Conservation (phyloP, 2,888 invertebrate genomes). For the Eulithis prunata region DNA sequence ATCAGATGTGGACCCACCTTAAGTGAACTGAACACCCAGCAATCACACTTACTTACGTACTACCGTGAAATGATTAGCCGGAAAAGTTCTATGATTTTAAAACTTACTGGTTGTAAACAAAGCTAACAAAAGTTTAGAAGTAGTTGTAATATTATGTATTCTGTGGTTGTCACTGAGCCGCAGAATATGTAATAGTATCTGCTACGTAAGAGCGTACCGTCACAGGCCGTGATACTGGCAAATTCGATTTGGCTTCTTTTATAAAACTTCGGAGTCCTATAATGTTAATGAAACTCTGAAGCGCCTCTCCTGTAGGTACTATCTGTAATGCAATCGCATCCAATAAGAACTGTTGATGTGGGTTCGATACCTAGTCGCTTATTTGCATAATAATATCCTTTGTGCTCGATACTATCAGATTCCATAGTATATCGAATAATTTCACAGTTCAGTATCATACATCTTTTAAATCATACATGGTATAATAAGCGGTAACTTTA, state of each 20-base stretch:
- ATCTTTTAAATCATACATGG: constrained; percentile 9
- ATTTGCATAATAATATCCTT: constrained; percentile 68
- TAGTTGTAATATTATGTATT: no score
- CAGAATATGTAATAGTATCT: no score
- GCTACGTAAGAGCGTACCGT: neutral
- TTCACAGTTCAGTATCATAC: constrained; percentile 11
- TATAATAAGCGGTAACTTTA: constrained; percentile 12
- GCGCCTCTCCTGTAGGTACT: constrained; percentile 38
- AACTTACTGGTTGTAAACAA: no score
- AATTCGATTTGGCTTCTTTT: constrained; percentile 12
- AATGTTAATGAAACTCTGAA: constrained; percentile 31
- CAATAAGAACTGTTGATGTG: constrained; percentile 66
- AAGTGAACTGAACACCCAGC: no score
- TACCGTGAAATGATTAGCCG: no score
- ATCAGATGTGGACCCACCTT: no score
- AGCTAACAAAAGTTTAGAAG: no score
- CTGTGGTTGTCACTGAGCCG: no score
- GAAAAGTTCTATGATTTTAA: no score
- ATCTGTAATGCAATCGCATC: constrained; percentile 69
- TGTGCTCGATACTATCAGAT: constrained; percentile 46
- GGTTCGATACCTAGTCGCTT: constrained; percentile 61
- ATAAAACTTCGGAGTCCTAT: constrained; percentile 22
- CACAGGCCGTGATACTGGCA: constrained; percentile 2
- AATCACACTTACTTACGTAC: no score
- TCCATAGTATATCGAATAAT: constrained; percentile 26